phyloP scores from a whole-genome alignment of 2,888 invertebrate species.

The Drosophila longiperda region DNA sequence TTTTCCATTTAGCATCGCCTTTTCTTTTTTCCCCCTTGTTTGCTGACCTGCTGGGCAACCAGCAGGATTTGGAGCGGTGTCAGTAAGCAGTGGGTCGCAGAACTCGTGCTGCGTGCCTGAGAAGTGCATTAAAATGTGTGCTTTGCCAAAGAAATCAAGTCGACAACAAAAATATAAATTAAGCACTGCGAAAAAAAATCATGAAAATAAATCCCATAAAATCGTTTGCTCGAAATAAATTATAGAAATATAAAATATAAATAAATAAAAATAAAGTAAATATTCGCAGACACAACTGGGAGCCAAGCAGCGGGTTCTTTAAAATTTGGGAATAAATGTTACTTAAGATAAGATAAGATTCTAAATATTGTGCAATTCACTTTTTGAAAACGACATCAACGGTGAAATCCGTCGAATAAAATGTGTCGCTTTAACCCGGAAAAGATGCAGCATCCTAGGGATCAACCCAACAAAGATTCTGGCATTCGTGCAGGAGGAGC shows the following conservation, averaged over 20 bases:
- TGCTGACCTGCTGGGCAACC: conserved; percentile 50
- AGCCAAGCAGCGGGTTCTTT: not conserved
- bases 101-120: conserved; percentile 37
- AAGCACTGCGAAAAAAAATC: conserved; percentile 33
- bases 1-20: conserved; percentile 54
- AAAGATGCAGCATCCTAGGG: too few relatives aligned
- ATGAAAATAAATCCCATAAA: conserved; percentile 1
- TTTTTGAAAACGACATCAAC: too few relatives aligned
- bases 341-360: too few relatives aligned
- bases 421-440: too few relatives aligned
- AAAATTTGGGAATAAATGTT: not conserved
- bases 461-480: too few relatives aligned
- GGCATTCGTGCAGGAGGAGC: too few relatives aligned
- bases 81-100: conserved; percentile 13
- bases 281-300: conserved; percentile 2
- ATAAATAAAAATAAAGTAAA: conserved; percentile 4
- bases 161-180: conserved; percentile 39
- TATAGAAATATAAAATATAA: conserved; percentile 20
- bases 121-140: conserved; percentile 72
- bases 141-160: conserved; percentile 30
- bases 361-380: too few relatives aligned
- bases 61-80: conserved; percentile 23
- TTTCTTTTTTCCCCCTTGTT: conserved; percentile 8
- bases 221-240: conserved; percentile 14
- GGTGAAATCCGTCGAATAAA: too few relatives aligned